Percentiles rank a stretch among this genome's conserved stretches.
Conservation (phyloP, 2,797 vertebrate species). For the Xenentodon cancila region DNA sequence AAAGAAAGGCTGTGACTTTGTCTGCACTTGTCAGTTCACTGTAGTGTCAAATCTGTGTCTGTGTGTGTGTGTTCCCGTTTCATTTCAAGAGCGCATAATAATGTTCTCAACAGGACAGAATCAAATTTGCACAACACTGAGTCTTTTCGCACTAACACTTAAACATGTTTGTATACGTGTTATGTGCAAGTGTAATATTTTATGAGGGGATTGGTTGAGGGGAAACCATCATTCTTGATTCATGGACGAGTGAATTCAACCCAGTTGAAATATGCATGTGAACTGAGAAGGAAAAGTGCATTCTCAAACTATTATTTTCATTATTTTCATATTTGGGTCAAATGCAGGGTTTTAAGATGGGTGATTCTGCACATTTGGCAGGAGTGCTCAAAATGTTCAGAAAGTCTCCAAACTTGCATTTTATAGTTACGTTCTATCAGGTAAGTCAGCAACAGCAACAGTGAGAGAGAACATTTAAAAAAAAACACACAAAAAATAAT, state of each 20-base stretch:
- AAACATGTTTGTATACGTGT: slow-evolving; percentile 28
- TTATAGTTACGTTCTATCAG: background rate
- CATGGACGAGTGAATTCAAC: slow-evolving; percentile 56
- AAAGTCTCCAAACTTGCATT: background rate
- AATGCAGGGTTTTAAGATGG: slow-evolving; percentile 33
- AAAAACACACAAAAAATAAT: too few species aligned
- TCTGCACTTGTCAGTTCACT: slow-evolving; percentile 56
- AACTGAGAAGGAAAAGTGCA: slow-evolving; percentile 26
- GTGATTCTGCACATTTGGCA: slow-evolving; percentile 13
- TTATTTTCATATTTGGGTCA: slow-evolving; percentile 7
- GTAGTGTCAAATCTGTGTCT: slow-evolving; percentile 53
- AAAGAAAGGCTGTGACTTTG: slow-evolving; percentile 61
- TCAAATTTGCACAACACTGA: slow-evolving; percentile 9
- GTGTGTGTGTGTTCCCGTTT: slow-evolving; percentile 36
- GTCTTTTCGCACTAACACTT: slow-evolving; percentile 11
- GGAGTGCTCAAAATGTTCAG: slow-evolving; percentile 25
- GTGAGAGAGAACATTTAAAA: background rate
- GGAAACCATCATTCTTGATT: slow-evolving; percentile 44
- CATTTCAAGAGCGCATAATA: slow-evolving; percentile 25
- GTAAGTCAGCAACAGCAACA: background rate
- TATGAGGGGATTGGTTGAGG: slow-evolving; percentile 25
- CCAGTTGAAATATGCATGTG: slow-evolving; percentile 54
- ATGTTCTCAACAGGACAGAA: slow-evolving; percentile 23
- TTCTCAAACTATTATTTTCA: slow-evolving; percentile 31
- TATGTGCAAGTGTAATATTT: slow-evolving; percentile 44